Conservation (phyloP, 2,113 vertebrate genomes). For the Pongo abelii region DNA sequence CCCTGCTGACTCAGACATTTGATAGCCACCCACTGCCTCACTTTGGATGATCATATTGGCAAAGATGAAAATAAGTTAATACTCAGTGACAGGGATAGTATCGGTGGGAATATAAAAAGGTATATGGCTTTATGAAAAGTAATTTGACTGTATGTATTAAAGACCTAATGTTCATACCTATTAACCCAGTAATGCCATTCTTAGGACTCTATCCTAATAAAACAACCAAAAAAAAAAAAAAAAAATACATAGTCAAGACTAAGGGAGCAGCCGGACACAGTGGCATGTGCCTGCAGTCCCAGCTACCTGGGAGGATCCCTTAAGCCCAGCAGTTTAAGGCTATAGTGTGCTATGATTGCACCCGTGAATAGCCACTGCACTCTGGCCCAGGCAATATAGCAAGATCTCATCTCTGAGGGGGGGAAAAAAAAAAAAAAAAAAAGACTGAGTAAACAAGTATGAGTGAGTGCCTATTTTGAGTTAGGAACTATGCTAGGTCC, state of each 20-base stretch:
- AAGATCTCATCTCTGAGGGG: neutral
- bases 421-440: neutral
- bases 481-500: neutral
- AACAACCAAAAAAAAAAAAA: neutral
- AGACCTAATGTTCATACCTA: neutral
- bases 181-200: neutral
- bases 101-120: neutral
- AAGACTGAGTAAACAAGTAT: neutral
- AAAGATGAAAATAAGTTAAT: neutral
- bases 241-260: neutral
- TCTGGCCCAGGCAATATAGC: neutral
- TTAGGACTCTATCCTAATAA: neutral
- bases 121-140: neutral
- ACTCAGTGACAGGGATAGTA: neutral
- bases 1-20: neutral
- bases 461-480: neutral
- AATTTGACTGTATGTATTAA: neutral
- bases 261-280: neutral
- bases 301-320: neutral
- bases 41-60: neutral
- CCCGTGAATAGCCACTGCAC: neutral
- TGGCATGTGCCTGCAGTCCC: neutral
- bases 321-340: neutral
- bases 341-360: neutral
- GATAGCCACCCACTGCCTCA: neutral